Evolutionary conservation across 2,113 vertebrate species (phyloP), one percentile per base, ranked within the genome.

Genomic region (Neofelis nebulosa): DNA sequence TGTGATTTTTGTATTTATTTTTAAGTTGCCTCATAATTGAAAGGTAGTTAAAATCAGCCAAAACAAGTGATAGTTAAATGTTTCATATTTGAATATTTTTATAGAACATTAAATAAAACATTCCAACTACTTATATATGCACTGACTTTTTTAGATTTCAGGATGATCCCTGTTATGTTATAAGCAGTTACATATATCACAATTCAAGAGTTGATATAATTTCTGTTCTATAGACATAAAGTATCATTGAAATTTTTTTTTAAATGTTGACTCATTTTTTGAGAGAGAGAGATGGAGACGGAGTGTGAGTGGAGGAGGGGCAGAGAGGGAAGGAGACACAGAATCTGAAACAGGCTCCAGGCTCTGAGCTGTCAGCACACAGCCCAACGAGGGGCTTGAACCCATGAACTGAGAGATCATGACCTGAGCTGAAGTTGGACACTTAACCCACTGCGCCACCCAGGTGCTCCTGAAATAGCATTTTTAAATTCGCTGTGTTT

Each of bases 1-100:
- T 82, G 48, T 80, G 80, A 83, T 57, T 89, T 55, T 68, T 65
- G 41, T 83, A 79, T 79, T 91, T 94, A 88, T 80, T 92, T 66
- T 61, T 66, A 78, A 95, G 96, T 57, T 82, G 36, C 81, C 27
- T 96, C 41, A 52, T 61, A 96, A 63, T 3, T 50, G 71, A 96
- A 73, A 85, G 45, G 38, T 76, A 66, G 45, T 69, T 50, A 97
- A 89, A 91, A 68, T 89, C 29, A 87, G 21, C 55, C 93, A 50
- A 80, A 83, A 55, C 41, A 38, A 83, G 31, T n/a, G 11, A 91
- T 4, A 91, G 45, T 41, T 76, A 87, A 94, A 36, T 93, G 38
- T 48, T 93, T 74, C 89, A 55, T 38, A 96, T 73, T 33, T 65
- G 36, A 73, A 83, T 85, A 36, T 82, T 82, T 55, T 88, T n/a